Percentiles rank a stretch among this genome's conserved stretches.
These are phyloP conservation scores for Channa striata DNA, from an alignment of 2,797 vertebrate genomes.

Conservation along the genomic window DNA sequence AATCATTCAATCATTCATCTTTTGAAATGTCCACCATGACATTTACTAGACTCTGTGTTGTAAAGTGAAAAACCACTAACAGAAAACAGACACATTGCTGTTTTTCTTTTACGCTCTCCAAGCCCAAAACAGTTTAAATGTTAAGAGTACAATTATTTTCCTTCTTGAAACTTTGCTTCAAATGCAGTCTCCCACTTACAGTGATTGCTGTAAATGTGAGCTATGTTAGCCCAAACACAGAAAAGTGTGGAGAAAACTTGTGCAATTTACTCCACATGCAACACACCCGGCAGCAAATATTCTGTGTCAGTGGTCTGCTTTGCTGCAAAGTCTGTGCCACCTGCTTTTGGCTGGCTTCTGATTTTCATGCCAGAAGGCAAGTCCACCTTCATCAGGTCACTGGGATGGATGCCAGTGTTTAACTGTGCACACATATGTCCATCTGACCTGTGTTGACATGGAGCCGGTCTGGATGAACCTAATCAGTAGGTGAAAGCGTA, in stretches of 20 bases:
- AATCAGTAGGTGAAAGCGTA: constrained; percentile 3
- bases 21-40: not conserved
- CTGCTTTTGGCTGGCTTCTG: constrained; percentile 16
- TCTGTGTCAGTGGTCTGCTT: constrained; percentile 16
- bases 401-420: constrained; percentile 59
- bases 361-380: constrained; percentile 34
- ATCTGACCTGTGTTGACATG: constrained; percentile 37
- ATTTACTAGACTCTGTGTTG: not conserved
- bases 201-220: constrained; percentile 3
- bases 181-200: not conserved
- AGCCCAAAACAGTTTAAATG: constrained; percentile 2
- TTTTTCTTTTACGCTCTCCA: not conserved
- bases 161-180: not conserved
- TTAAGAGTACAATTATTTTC: not conserved
- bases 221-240: constrained; percentile 9
- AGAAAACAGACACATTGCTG: constrained; percentile 3
- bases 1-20: constrained; percentile 7
- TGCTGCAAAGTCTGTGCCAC: not conserved
- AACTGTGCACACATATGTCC: constrained; percentile 56
- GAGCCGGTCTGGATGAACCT: constrained; percentile 1
- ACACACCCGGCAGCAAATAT: constrained; percentile 17
- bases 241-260: not conserved
- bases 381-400: constrained; percentile 47
- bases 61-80: not conserved
- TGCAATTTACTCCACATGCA: constrained; percentile 23